A percentile compares a stretch with the other conserved stretches of the same genome.
These are phyloP conservation scores for Ranitomeya variabilis DNA, from an alignment of 2,113 vertebrate genomes.

Conservation along the genomic window DNA sequence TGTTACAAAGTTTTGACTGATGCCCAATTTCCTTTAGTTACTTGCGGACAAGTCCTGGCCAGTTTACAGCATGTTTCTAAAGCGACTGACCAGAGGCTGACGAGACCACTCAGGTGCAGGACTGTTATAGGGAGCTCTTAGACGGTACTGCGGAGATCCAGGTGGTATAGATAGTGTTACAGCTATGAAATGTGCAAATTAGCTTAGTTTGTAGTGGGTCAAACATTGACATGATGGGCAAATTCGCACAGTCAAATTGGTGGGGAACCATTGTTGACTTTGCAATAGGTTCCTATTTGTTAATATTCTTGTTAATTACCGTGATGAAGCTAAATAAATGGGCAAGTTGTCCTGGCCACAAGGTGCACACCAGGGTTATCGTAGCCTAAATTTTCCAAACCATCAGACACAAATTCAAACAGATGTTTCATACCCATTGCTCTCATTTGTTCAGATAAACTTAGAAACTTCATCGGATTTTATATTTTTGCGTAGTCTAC, in stretches of 20 bases:
- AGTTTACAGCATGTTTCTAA: too few species aligned
- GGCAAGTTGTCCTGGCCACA: neutral
- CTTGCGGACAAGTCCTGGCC: too few species aligned
- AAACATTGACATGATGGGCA: too few species aligned
- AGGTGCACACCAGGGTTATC: neutral
- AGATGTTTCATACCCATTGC: neutral
- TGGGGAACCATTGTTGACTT: neutral
- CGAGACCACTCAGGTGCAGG: too few species aligned
- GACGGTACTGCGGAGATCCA: too few species aligned
- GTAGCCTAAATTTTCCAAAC: neutral
- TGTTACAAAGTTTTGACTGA: neutral
- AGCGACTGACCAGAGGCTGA: too few species aligned
- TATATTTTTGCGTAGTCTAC: neutral
- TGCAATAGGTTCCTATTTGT: neutral
- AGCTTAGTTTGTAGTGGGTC: too few species aligned
- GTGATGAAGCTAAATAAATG: neutral
- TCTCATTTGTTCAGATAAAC: neutral
- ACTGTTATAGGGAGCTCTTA: too few species aligned
- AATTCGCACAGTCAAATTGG: neutral
- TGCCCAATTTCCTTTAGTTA: too few species aligned
- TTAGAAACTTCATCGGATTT: neutral
- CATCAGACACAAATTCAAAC: neutral
- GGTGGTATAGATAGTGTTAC: too few species aligned
- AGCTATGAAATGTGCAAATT: too few species aligned
- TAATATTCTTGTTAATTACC: neutral